Base-by-base conservation (phyloP, 2,888 invertebrate species). In the Zonitis immaculata region DNA sequence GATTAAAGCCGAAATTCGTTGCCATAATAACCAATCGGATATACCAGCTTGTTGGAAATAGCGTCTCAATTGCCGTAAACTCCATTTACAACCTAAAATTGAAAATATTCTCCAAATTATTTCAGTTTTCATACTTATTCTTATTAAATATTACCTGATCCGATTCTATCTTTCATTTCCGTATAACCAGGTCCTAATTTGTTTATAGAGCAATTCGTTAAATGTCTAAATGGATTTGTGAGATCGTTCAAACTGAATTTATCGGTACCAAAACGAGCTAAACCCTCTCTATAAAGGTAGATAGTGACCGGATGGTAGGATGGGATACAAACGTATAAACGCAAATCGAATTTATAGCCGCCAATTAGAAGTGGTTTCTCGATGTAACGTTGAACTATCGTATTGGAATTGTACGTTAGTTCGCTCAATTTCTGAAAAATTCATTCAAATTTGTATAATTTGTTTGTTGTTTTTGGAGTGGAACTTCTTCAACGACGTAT, bases 131-230 rank as follows among this genome's bases (percentile, higher is more conserved):
- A 22, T 35, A 6, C 8, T 39, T 0, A 39, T 18, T 18, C 0
- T 1, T 1, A 28, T 2, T 3, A 3, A 4, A 51, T 47, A 74
- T 68, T 75, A 88, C 88, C 89, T 65, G 87, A 85, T 54, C 91
- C 91, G 56, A 91, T 84, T 63, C 89, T 78, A 63, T 91, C 91
- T 72, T 91, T 92, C 76, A 89, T 88, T 70, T 87, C 86, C 0
- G 85, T 83, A 69, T 89, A 92, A 9, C 88, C 83, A 0, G 91
- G 91, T 47, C 89, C 92, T 61, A 88, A 82, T 77, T 93, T 95
- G 77, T 95, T 95, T 42, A 95, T 82, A 0, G 93, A 92, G 56
- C 91, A 92, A 75, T 95, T 95, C 1, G 95, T 95, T 60, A 95
- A 77, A 75, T 95, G 95, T 62, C 92, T 82, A 74, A 88, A 92